A percentile compares a stretch with the other conserved stretches of the same genome.
phyloP scores from a whole-genome alignment of 2,888 invertebrate species.

The Hyposoter didymator region DNA sequence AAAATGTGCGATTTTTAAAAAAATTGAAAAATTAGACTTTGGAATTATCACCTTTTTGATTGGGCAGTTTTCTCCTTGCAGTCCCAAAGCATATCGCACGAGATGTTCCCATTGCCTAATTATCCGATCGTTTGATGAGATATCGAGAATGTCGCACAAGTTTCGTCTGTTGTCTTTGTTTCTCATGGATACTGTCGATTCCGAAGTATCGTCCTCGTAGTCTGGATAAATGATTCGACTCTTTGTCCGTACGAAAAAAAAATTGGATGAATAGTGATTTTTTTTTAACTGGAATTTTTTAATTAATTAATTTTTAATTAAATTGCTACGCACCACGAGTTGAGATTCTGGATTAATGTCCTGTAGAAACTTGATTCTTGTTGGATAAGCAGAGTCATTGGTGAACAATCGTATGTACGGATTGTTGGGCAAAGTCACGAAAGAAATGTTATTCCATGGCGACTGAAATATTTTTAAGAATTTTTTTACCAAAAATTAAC shows the following conservation, averaged over 20 bases:
- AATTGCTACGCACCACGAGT: conserved; percentile 50
- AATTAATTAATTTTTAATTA: neutral
- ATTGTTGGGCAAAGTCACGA: conserved; percentile 3
- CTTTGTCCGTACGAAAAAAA: conserved; percentile 3
- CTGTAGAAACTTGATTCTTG: conserved; percentile 42
- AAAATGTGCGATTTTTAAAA: neutral
- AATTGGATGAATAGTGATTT: neutral
- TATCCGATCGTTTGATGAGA: conserved; percentile 28
- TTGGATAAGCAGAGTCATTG: conserved; percentile 9
- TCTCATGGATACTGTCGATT: neutral
- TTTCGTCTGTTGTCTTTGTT: conserved; percentile 29
- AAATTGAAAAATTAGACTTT: neutral
- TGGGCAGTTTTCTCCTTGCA: conserved; percentile 57
- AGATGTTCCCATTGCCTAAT: conserved; percentile 38
- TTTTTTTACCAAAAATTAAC: neutral
- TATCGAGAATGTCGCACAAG: conserved; percentile 62
- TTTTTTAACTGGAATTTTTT: neutral
- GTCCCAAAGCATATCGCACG: conserved; percentile 56
- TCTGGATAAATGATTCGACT: conserved; percentile 48
- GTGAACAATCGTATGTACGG: conserved; percentile 9
- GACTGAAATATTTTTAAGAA: conserved; percentile 7
- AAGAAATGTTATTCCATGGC: neutral
- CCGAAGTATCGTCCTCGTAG: neutral
- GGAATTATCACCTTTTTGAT: conserved; percentile 48
- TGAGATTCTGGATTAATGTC: conserved; percentile 32